Percentiles rank a stretch among this genome's conserved stretches.
Conservation (phyloP, 2,888 invertebrate genomes). For the Ischnura elegans region DNA sequence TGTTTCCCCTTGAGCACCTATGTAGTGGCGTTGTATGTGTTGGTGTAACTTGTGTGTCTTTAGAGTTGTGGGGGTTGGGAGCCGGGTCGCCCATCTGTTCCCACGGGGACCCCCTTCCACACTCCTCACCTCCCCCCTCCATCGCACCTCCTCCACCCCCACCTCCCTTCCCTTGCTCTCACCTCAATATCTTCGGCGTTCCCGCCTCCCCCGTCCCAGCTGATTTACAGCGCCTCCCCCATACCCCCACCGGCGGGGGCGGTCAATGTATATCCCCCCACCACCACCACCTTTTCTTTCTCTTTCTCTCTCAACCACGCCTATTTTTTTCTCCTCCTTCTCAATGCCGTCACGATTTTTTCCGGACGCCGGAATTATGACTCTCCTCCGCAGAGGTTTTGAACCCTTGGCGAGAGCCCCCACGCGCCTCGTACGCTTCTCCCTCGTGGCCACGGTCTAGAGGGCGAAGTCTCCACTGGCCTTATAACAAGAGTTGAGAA, state of each 20-base stretch:
- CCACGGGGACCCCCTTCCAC: constrained; percentile 57
- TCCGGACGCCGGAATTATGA: constrained; percentile 60
- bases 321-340: constrained; percentile 2
- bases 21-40: not conserved
- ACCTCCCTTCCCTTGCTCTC: constrained; percentile 9
- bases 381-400: constrained; percentile 16
- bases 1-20: not conserved
- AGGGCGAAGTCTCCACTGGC: not conserved
- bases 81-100: constrained; percentile 64
- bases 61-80: constrained; percentile 61
- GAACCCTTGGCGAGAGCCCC: constrained; percentile 42
- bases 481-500: not conserved
- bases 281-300: not conserved
- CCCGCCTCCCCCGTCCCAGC: constrained; percentile 10
- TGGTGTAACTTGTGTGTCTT: not conserved
- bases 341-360: constrained; percentile 52
- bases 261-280: not conserved
- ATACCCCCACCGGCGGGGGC: not conserved
- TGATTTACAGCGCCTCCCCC: constrained; percentile 53
- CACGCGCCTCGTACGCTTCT: constrained; percentile 18
- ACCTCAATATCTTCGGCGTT: constrained; percentile 23
- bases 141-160: not conserved
- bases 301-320: not conserved
- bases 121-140: not conserved
- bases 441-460: too few relatives aligned